Evolutionary conservation across 2,797 vertebrate genomes (phyloP).

Genomic region (Percopsis omiscomaycus): DNA sequence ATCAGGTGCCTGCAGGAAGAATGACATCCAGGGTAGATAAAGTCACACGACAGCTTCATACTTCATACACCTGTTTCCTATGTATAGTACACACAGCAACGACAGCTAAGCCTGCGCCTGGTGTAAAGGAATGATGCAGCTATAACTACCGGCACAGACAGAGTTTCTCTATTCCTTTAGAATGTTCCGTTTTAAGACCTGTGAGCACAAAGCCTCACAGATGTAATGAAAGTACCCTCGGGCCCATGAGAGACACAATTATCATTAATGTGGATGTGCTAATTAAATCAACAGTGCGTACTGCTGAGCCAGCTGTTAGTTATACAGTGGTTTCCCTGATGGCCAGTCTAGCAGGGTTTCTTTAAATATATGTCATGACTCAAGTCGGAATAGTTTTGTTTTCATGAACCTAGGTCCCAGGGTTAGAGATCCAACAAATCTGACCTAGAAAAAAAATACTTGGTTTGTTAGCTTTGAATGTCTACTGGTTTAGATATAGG

Average conservation of each 20-base stretch:
- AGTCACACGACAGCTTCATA: constrained; percentile 56
- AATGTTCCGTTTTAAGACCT: constrained; percentile 45
- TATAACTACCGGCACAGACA: constrained; percentile 9
- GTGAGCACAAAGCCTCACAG: constrained; percentile 49
- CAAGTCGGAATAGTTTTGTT: constrained; percentile 26
- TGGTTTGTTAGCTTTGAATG: background rate
- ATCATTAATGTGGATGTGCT: constrained; percentile 65
- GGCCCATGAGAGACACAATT: constrained; percentile 56
- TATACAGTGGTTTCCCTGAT: constrained; percentile 44
- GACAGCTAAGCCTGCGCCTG: constrained; percentile 30
- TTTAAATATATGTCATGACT: constrained; percentile 48
- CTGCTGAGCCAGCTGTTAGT: constrained; percentile 59
- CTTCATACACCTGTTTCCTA: constrained; percentile 50
- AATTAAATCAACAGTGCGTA: constrained; percentile 64
- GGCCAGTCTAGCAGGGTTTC: constrained; percentile 46
- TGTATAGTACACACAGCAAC: constrained; percentile 34
- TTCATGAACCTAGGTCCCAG: background rate
- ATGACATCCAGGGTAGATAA: constrained; percentile 60
- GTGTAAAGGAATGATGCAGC: constrained; percentile 22
- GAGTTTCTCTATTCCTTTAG: constrained; percentile 42
- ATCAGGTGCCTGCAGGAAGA: constrained; percentile 54
- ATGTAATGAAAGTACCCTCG: constrained; percentile 62
- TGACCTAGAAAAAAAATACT: background rate
- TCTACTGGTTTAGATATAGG: constrained; percentile 18
- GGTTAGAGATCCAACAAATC: background rate